Evolutionary conservation across 2,113 vertebrate genomes (phyloP).

Genomic region (Himantopus leucocephalus): DNA sequence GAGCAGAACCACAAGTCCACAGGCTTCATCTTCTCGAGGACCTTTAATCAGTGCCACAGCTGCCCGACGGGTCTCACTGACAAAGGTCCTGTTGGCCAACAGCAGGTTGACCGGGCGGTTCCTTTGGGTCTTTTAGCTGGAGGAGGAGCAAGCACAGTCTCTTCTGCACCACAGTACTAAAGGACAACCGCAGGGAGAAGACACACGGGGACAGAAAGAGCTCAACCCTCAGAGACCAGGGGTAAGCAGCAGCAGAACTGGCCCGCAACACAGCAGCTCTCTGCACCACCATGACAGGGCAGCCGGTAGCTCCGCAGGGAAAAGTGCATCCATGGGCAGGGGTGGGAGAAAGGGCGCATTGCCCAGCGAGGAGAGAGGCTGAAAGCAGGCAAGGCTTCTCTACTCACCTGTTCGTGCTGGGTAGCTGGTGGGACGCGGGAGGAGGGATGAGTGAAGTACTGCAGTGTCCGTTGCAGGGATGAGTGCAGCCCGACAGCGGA

Average conservation of each 20-base stretch:
- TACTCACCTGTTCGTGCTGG: conserved; percentile 88
- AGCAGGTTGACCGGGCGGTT: conserved; percentile 19
- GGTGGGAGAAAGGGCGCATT: rapidly evolving
- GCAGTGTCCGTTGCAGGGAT: conserved; percentile 93
- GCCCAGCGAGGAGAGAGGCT: not conserved
- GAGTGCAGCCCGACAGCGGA: conserved; percentile 85
- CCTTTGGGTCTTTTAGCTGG: conserved; percentile 46
- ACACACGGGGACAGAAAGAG: not conserved
- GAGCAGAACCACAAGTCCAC: conserved; percentile 26
- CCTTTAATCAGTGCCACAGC: conserved; percentile 24
- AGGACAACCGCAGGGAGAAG: conserved; percentile 11
- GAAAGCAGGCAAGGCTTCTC: not conserved
- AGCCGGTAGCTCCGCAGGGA: not conserved
- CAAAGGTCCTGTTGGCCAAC: conserved; percentile 32
- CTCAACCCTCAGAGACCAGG: not conserved
- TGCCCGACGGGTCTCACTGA: conserved; percentile 43
- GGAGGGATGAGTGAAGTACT: conserved; percentile 79
- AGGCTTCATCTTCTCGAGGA: conserved; percentile 16
- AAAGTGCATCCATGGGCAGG: not conserved
- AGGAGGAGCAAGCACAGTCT: conserved; percentile 51
- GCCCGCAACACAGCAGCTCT: not conserved
- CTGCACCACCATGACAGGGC: not conserved
- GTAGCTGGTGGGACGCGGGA: conserved; percentile 79
- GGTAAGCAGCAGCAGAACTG: not conserved
- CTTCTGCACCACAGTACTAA: conserved; percentile 50